Evolutionary conservation across 2,113 vertebrate species (phyloP).

Genomic region (Sula dactylatra): DNA sequence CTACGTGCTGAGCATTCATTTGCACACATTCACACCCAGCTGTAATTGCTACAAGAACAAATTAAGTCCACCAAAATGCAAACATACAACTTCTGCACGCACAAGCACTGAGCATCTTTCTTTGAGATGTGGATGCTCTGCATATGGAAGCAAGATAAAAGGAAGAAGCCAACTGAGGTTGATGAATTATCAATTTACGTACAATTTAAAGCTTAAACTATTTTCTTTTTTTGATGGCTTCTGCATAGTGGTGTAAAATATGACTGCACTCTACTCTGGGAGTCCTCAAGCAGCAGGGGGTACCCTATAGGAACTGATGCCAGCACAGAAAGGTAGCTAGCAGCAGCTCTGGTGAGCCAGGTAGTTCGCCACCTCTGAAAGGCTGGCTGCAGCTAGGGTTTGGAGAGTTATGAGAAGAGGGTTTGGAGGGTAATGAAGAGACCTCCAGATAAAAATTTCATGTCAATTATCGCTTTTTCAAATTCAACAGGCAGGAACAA

Average conservation of each 20-base stretch:
- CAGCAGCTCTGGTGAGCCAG: background rate
- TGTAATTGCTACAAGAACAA: background rate
- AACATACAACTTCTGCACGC: background rate
- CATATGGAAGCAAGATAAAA: background rate
- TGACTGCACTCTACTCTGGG: background rate
- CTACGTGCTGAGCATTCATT: background rate
- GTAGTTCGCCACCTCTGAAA: background rate
- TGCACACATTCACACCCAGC: background rate
- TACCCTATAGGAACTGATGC: accelerated
- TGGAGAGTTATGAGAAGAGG: background rate
- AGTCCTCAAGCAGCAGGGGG: background rate
- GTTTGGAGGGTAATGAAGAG: background rate
- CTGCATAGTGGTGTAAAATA: background rate
- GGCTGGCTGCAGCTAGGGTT: background rate
- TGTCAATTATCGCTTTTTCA: background rate
- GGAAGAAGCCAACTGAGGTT: background rate
- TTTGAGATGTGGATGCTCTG: accelerated
- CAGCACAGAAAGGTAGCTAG: background rate
- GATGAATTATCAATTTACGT: background rate
- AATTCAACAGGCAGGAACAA: background rate
- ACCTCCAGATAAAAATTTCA: background rate
- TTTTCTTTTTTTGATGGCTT: background rate
- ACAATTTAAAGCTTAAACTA: background rate
- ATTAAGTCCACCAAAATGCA: background rate
- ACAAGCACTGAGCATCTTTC: background rate